Base-by-base conservation (phyloP, 2,113 vertebrate genomes). In the Paradisaea rubra region DNA sequence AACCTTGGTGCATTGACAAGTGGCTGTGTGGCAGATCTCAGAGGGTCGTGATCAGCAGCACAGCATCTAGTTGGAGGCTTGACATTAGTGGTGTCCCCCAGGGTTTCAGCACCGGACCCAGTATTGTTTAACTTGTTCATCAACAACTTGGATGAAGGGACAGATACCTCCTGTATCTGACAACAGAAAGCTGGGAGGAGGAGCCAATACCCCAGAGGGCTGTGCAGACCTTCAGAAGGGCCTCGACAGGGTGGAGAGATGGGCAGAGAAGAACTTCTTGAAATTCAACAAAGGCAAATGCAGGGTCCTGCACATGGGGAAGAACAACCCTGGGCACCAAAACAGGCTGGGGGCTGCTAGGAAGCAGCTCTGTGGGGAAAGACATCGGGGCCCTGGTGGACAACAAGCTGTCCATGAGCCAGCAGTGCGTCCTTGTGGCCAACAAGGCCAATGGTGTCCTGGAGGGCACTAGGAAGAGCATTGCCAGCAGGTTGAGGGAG, bases 401-500 rank as follows among this genome's bases (percentile, higher is more conserved):
- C 52, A 59, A 11, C 13, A 50, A 23, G 13, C 33, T 65, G 12
- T 30, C 39, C 68, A 24, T 30, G 44, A 66, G 37, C 19, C 77
- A 59, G 37, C 22, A 45, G 19, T 3, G 33, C 44, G 52, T 15
- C 27, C 44, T 57, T 9, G 22, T 16, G 52, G 18, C 33, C 59
- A 64, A 16, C 2, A 44, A 20, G 14, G 19, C 8, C 22, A 23
- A 2, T 1, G 3, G 31, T 5, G 3, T 23, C 42, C 50, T 57
- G 44, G 9, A 4, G 4, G 6, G 3, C 20, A 20, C 25, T 45
- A 33, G 37, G 44, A 81, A 45, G 3, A 60, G 13, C 37, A 14
- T 0, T 39, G 10, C 1, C 44, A 52, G 37, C 2, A 8, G 33
- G 4, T 8, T 0, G 0, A 50, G 18, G 33, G 6, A 66, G 7